A percentile compares a stretch with the other conserved stretches of the same genome.
Evolutionary conservation across 2,888 invertebrate genomes (phyloP).

Genomic region (Icerya purchasi): DNA sequence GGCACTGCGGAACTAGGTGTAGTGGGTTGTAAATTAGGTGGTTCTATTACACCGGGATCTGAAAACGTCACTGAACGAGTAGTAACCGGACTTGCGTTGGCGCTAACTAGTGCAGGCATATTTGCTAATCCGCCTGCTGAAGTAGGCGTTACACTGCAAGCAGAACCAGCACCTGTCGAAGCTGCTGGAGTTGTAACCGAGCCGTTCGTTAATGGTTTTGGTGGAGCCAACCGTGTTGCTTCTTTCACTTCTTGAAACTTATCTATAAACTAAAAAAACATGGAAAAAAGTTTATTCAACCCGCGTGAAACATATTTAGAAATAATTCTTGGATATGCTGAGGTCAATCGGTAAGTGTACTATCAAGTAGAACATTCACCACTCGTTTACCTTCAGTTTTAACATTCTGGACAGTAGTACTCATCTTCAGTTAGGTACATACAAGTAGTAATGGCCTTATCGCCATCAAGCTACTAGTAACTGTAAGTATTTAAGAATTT

Average conservation of each 20-base stretch:
- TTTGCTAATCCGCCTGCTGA: slow-evolving; percentile 29
- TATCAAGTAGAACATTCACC: too few relatives aligned
- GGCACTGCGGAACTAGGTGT: slow-evolving; percentile 14
- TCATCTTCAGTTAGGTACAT: too few relatives aligned
- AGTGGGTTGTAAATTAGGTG: slow-evolving; percentile 19
- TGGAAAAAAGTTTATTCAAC: background rate
- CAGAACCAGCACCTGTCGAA: background rate
- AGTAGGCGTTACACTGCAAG: background rate
- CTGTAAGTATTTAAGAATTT: too few relatives aligned
- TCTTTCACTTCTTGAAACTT: slow-evolving; percentile 97
- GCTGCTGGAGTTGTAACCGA: slow-evolving; percentile 29
- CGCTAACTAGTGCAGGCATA: slow-evolving; percentile 57
- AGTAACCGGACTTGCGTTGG: slow-evolving; percentile 68
- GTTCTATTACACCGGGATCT: slow-evolving; percentile 25
- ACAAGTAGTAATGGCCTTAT: too few relatives aligned
- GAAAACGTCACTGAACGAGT: slow-evolving; percentile 31
- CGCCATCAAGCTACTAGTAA: too few relatives aligned
- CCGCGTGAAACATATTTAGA: too few relatives aligned
- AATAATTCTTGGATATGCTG: too few relatives aligned
- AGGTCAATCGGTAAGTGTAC: too few relatives aligned
- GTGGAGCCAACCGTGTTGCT: slow-evolving; percentile 55
- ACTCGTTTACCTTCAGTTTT: too few relatives aligned
- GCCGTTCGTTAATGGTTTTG: slow-evolving; percentile 38
- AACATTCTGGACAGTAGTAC: too few relatives aligned
- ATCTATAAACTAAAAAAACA: slow-evolving; percentile 59